Evolutionary conservation across 1,140 invertebrate genomes (phyloP), one percentile per base, ranked within the genome.

Genomic region (Micrasema minimum): DNA sequence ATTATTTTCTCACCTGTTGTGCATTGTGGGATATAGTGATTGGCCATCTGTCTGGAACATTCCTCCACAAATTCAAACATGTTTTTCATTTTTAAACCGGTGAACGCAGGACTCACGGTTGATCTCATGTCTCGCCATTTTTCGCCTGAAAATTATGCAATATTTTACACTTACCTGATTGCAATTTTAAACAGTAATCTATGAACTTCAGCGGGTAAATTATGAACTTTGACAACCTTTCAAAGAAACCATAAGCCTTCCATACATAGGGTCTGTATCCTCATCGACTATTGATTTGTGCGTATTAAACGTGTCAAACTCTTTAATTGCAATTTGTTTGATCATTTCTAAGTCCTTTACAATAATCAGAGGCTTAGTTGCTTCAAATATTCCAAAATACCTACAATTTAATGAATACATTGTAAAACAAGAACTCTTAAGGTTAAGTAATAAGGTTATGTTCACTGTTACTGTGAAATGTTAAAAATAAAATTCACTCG

Each of bases 271-370:
- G 71, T 87, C 86, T n/a, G 71, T 16, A 1, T 80, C 72, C 10
- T 76, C 76, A 3, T 73, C 74, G 0, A 82, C 66, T 31, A 85
- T 78, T 0, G 65, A 38, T 4, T 77, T 70, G 67, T 87, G 83
- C 72, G 89, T 83, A 0, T 80, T 76, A 61, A 90, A 90, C 68
- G 85, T 70, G 3, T 88, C 84, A 66, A 90, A 90, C 65, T 88
- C 83, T 74, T 87, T 88, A 0, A 89, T 78, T 0, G 78, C 77
- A 0, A 89, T 77, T 55, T 82, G 78, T 69, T 83, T 87, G 4
- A 89, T 82, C 4, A 87, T 20, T 26, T 88, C 85, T 2, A 82
- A 81, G 78, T 88, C 87, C 55, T 81, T 80, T 0, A 89, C 20
- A 18, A 88, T 66, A 2, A 88, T 75, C 2, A 77, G 62, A 0